Base-by-base conservation (phyloP, 2,888 invertebrate genomes). In the Leptogaster cylindrica region DNA sequence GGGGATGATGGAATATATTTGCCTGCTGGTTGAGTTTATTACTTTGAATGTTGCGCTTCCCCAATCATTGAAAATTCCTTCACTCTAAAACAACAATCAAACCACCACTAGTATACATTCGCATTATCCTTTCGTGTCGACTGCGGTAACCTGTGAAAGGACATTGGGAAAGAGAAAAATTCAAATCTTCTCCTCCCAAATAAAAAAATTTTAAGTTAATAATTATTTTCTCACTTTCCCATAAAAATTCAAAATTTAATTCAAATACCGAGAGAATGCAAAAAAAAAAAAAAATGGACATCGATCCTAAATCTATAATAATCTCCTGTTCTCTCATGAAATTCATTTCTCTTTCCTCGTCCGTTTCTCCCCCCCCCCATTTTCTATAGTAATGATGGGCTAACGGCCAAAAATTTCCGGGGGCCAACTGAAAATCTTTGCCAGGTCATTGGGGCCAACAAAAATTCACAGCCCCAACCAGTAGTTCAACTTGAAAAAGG, bases 381-480 rank as follows among this genome's bases (percentile, higher is more conserved):
- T n/a, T n/a, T n/a, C n/a, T n/a, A n/a, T n/a, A n/a, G n/a, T 55
- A 4, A 5, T 55, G 36, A 23, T 55, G 55, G 39, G 36, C 39
- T 39, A 7, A 27, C 14, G 28, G 44, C 44, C 41, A 61, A 41
- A 41, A 61, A 61, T 61, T 61, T 61, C 61, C 61, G 14, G 44
- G 61, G 61, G 55, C 44, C 61, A 41, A 44, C 28, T 41, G 12
- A 18, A 27, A 31, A 55, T 20, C n/a, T 44, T 61, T 61, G 44
- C 14, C 61, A 61, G 61, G 61, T 39, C 58, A 55, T 23, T 14
- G 61, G 27, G 44, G 61, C 61, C 61, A n/a, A n/a, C n/a, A n/a
- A n/a, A n/a, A n/a, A n/a, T n/a, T n/a, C n/a, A 41, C 8, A 18
- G 18, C 44, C 61, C 12, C n/a, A n/a, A n/a, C n/a, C 61, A 44